A percentile compares a stretch with the other conserved stretches of the same genome.
These are phyloP conservation scores for Pan troglodytes DNA, from an alignment of 2,113 vertebrate species.

Conservation along the genomic window NHGRI_mPanTro3-v2.1_pri NC_072418.2:54044001-54044500, in stretches of 20 bases:
- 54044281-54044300: neutral
- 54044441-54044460: too few species aligned
- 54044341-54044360: neutral
- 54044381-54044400: neutral
- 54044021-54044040: neutral
- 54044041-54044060: neutral
- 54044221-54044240: neutral
- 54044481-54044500: neutral
- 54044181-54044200: neutral
- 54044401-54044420: neutral
- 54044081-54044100: neutral
- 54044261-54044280: neutral
- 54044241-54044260: neutral
- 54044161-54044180: neutral
- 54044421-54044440: neutral
- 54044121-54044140: neutral
- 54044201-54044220: neutral
- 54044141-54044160: neutral
- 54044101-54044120: neutral
- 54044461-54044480: too few species aligned
- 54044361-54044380: neutral
- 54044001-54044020: neutral
- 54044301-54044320: neutral
- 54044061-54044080: neutral
- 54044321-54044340: neutral